A percentile compares a stretch with the other conserved stretches of the same genome.
Evolutionary conservation across 2,888 invertebrate genomes (phyloP).

Genomic region (Agrotis clavis): DNA sequence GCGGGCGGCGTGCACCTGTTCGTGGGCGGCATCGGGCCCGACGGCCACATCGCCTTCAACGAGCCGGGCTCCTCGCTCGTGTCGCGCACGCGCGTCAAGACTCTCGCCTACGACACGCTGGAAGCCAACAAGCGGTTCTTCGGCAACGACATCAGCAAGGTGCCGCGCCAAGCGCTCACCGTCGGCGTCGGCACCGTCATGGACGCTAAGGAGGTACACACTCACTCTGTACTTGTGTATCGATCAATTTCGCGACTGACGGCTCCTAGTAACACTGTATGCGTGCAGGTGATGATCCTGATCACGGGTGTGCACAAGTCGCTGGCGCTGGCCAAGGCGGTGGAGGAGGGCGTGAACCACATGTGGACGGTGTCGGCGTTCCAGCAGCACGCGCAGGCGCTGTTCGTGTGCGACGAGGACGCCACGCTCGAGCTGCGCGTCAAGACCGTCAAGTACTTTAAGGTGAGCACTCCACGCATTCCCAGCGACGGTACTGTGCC

Average conservation of each 20-base stretch:
- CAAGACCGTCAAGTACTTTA: slow-evolving; percentile 99
- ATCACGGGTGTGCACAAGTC: slow-evolving; percentile 99
- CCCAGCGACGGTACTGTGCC: neutral
- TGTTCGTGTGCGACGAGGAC: slow-evolving; percentile 99
- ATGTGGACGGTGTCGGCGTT: slow-evolving; percentile 99
- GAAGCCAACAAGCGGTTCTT: slow-evolving; percentile 99
- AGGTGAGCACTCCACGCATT: slow-evolving; percentile 90
- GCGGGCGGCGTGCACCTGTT: slow-evolving; percentile 99
- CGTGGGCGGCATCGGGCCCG: slow-evolving; percentile 99
- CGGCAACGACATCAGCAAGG: slow-evolving; percentile 97
- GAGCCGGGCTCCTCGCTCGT: slow-evolving; percentile 99
- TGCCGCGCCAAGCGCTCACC: slow-evolving; percentile 98
- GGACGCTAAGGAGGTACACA: slow-evolving; percentile 97
- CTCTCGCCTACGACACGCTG: slow-evolving; percentile 98
- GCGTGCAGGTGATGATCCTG: slow-evolving; percentile 96
- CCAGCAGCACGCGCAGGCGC: slow-evolving; percentile 97
- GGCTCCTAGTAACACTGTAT: neutral
- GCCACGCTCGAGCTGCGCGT: slow-evolving; percentile 99
- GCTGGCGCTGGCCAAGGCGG: slow-evolving; percentile 98
- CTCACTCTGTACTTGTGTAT: neutral
- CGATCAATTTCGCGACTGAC: neutral
- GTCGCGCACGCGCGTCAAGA: slow-evolving; percentile 98
- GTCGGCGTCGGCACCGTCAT: slow-evolving; percentile 99
- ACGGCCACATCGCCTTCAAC: slow-evolving; percentile 99
- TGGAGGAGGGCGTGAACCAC: slow-evolving; percentile 99